Evolutionary conservation across 2,888 invertebrate genomes (phyloP), one percentile per base, ranked within the genome.

Genomic region (Octonoba sinensis): DNA sequence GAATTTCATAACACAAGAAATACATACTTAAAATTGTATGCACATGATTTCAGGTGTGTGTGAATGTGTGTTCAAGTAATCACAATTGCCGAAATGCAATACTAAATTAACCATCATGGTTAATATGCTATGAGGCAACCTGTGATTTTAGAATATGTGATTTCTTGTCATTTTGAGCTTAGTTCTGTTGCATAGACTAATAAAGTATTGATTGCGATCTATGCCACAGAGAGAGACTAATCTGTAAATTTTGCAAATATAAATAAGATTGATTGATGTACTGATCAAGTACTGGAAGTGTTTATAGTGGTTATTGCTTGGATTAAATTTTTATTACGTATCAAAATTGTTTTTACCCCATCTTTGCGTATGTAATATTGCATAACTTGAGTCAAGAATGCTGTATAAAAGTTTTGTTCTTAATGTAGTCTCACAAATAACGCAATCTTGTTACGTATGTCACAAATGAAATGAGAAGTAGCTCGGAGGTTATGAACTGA

Each of bases 161-260:
- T 15, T 57, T 57, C 18, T 57, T 57, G 18, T 11, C 47, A 27
- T 46, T 71, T 27, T 24, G 24, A 60, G 60, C 49, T 71, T 60
- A 24, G 49, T 47, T 22, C 59, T 15, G n/a, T 49, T 71, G 71
- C 60, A 49, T 60, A 71, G 49, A 60, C 13, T 47, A 60, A 71
- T 16, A 51, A 72, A 49, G 36, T 72, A 62, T 22, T 62, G 3
- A 22, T 15, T 18, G 44, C 62, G 24, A 47, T 60, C 59, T 36
- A 36, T 46, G 15, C 22, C 36, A 36, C 36, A 8, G 3, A 36
- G 36, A 36, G 11, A 36, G 36, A 36, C 36, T 36, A 36, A 36
- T 36, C 36, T 11, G 36, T 36, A 36, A 36, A 6, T 36, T 36
- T 36, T 36, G 36, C 36, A 36, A 36, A 36, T 36, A 36, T 36